These are phyloP conservation scores for Xiphophorus couchianus DNA, from an alignment of 2,113 vertebrate genomes.

Conservation along the genomic window DNA sequence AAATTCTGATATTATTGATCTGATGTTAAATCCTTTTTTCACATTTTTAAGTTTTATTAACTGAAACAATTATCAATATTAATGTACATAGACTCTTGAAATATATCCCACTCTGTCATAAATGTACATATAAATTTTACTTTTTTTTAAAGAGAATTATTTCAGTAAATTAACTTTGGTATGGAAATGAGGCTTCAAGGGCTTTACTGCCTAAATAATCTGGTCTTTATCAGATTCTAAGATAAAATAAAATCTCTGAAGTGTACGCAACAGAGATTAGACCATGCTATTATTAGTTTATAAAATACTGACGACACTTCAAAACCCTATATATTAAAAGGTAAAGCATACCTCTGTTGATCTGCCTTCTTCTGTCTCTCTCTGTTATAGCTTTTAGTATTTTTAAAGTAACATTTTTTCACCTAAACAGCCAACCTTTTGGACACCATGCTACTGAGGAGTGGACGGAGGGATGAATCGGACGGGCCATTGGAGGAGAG, in stretches of 20 bases:
- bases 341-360: neutral
- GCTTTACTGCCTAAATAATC: no score
- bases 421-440: conserved; percentile 77
- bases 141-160: no score
- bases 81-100: no score
- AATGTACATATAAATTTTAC: no score
- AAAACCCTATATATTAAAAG: neutral
- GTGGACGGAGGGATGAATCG: conserved; percentile 84
- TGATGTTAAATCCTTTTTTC: no score
- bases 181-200: no score
- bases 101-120: no score
- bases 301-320: neutral
- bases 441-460: conserved; percentile 88
- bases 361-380: neutral
- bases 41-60: no score
- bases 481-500: conserved; percentile 82
- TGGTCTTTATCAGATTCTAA: neutral
- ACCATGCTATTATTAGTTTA: neutral
- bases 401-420: neutral
- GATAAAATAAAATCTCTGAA: neutral
- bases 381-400: neutral
- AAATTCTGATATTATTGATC: no score
- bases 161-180: no score
- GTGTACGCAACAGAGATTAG: neutral
- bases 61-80: no score